phyloP scores from a whole-genome alignment of 2,113 vertebrate genomes.

The Cercopithecus mona region DNA sequence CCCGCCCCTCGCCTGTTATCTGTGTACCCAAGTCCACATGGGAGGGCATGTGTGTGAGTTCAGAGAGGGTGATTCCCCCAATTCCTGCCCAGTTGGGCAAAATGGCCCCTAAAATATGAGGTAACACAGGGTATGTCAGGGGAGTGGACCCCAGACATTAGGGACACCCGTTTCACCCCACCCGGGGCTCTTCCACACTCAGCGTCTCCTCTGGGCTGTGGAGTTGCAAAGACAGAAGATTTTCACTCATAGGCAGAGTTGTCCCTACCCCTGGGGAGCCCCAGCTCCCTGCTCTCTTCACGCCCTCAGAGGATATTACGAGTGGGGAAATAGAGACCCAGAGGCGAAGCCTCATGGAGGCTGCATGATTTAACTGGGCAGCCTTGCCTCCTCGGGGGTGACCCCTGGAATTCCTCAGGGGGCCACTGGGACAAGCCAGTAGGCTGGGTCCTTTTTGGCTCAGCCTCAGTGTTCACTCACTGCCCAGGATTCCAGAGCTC shows the following conservation, averaged over 20 bases:
- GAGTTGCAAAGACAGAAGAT: background rate
- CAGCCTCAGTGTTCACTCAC: background rate
- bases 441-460: background rate
- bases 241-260: background rate
- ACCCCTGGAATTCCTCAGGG: background rate
- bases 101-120: background rate
- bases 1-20: background rate
- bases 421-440: background rate
- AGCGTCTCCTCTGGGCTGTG: background rate
- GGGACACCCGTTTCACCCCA: background rate
- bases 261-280: background rate
- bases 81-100: background rate
- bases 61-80: background rate
- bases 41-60: background rate
- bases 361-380: background rate
- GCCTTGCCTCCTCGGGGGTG: background rate
- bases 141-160: background rate
- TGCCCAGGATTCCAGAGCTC: background rate
- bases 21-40: background rate
- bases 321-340: background rate
- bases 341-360: background rate
- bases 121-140: background rate
- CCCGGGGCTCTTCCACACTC: background rate
- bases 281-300: background rate
- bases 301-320: background rate